A percentile compares a stretch with the other conserved stretches of the same genome.
Evolutionary conservation across 2,797 vertebrate genomes (phyloP).

Genomic region (Pristis pectinata): DNA sequence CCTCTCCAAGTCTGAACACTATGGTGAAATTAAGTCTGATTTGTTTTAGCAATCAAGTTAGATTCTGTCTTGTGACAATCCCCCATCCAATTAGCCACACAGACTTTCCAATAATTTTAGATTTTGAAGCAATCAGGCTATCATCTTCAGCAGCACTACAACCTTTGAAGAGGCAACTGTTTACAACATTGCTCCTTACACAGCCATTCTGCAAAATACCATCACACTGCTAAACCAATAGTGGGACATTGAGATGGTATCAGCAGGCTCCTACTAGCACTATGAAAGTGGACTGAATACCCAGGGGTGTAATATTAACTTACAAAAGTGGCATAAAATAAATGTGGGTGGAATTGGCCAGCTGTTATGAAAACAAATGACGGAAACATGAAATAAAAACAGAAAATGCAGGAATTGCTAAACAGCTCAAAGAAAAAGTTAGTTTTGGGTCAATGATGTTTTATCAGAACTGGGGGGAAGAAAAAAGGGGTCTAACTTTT

Average conservation of each 20-base stretch:
- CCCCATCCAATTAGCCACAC: too few relatives aligned
- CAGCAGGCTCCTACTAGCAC: neutral
- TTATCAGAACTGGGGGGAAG: too few relatives aligned
- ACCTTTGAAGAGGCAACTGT: neutral
- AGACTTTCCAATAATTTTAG: neutral
- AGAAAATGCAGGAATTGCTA: too few relatives aligned
- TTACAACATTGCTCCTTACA: neutral
- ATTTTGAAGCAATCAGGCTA: neutral
- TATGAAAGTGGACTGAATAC: neutral
- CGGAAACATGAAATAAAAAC: too few relatives aligned
- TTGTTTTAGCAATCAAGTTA: neutral
- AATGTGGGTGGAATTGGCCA: too few relatives aligned
- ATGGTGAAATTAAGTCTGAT: neutral
- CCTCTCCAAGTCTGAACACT: neutral
- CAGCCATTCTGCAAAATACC: neutral
- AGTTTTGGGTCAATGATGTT: too few relatives aligned
- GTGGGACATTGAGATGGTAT: neutral
- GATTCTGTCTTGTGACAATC: neutral
- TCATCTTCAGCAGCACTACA: neutral
- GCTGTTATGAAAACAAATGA: too few relatives aligned
- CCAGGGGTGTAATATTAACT: neutral
- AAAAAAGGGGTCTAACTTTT: too few relatives aligned
- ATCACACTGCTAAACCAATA: neutral
- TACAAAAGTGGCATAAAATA: neutral
- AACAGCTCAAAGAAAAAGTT: too few relatives aligned